Evolutionary conservation across 2,797 vertebrate species (phyloP), one percentile per base, ranked within the genome.

Genomic region (Hypotaenidia okinawae): DNA sequence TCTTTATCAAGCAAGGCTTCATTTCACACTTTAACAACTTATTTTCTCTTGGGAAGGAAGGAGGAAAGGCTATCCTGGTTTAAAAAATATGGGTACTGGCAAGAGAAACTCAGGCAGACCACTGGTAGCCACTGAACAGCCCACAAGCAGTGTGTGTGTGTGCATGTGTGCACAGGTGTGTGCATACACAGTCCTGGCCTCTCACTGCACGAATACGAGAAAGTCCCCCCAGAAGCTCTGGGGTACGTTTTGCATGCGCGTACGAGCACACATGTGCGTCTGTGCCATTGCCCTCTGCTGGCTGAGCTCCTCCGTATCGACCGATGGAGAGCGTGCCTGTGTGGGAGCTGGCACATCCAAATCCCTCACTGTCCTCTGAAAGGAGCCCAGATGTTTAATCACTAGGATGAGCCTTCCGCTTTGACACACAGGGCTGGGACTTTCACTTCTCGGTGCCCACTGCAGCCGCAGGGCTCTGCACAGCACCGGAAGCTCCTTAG

Each of bases 231-330:
- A 93, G 61, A 89, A 91, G 47, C 75, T 91, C 13, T 85, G 72
- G 90, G 85, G 61, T 85, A 73, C 11, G 19, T 81, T 89, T 52
- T 78, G 47, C 49, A 52, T 17, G 64, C 2, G 13, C 8, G 6
- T 27, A 41, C 13, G 52, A 79, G 72, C 57, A 49, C 17, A 75
- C 66, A 72, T 1, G 7, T 87, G 87, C 77, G 68, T 43, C 64
- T 47, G 13, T 90, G 79, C 78, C 91, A 28, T 74, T 94, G 90
- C 95, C 93, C 84, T 95, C 93, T 95, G 93, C 93, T 92, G 94
- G 95, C 84, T 90, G 93, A 96, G 72, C 72, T 92, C 73, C 70
- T 72, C 81, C 6, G 0, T 90, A 92, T 80, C 32, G 81, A 95
- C 54, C 5, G 13, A 68, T 89, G 91, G 62, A 79, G 52, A 70